Evolutionary conservation across 2,888 invertebrate genomes (phyloP).

Genomic region (Pristionchus exspectatus): DNA sequence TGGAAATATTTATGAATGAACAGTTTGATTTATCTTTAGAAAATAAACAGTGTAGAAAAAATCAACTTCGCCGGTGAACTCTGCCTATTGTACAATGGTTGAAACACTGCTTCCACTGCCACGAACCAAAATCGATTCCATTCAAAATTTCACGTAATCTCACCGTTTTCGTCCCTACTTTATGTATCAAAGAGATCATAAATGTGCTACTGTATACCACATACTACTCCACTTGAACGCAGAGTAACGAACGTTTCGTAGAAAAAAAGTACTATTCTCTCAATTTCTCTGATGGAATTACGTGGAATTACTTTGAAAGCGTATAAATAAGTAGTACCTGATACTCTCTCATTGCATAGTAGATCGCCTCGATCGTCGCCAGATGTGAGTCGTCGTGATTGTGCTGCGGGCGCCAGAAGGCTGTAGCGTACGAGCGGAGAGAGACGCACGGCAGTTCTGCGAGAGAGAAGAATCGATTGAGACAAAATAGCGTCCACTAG

Average conservation of each 20-base stretch:
- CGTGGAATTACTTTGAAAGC: no score
- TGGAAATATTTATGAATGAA: background rate
- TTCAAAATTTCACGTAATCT: no score
- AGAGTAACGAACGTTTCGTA: no score
- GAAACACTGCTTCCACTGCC: no score
- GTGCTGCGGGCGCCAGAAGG: conserved; percentile 81
- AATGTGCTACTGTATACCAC: no score
- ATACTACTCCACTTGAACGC: no score
- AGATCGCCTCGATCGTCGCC: conserved; percentile 82
- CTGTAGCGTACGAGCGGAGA: conserved; percentile 79
- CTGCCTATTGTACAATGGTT: background rate
- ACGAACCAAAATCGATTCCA: no score
- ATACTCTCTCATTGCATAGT: conserved; percentile 75
- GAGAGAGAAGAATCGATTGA: background rate
- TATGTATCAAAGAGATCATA: no score
- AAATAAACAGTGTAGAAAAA: background rate
- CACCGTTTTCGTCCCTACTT: no score
- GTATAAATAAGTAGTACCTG: conserved; percentile 25
- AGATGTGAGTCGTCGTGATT: conserved; percentile 76
- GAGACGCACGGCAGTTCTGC: conserved; percentile 79
- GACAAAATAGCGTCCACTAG: background rate
- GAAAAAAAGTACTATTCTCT: no score
- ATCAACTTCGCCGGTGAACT: background rate
- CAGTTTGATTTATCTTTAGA: background rate
- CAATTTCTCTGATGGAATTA: no score